These are phyloP conservation scores for Hoplodrina blanda DNA, from an alignment of 2,888 invertebrate species.

Conservation along the genomic window DNA sequence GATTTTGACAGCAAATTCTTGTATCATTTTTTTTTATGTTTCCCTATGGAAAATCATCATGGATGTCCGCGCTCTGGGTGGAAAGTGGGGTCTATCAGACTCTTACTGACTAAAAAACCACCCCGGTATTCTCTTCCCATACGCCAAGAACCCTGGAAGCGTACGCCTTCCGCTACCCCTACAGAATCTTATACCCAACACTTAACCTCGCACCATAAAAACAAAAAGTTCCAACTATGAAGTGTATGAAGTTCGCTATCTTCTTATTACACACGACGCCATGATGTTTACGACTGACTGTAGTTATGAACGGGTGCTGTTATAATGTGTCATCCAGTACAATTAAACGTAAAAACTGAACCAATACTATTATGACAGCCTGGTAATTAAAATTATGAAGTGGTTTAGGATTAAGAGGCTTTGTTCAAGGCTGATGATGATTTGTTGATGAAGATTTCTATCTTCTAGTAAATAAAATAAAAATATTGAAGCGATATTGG, in stretches of 20 bases:
- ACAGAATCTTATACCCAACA: neutral
- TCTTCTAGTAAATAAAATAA: too few relatives aligned
- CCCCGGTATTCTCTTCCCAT: too few relatives aligned
- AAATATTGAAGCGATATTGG: too few relatives aligned
- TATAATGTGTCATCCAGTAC: conserved; percentile 56
- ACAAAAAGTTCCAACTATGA: conserved; percentile 8
- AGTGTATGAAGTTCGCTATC: conserved; percentile 25
- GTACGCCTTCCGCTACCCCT: too few relatives aligned
- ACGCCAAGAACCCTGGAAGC: too few relatives aligned
- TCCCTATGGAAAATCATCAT: too few relatives aligned
- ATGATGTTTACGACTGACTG: conserved; percentile 46
- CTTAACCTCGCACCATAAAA: neutral
- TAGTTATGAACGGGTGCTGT: conserved; percentile 55
- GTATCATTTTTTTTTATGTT: neutral
- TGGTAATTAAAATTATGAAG: neutral
- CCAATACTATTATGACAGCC: conserved; percentile 11
- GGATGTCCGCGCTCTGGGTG: too few relatives aligned
- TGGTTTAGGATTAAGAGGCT: neutral
- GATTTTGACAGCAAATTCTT: too few relatives aligned
- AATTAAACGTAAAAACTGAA: conserved; percentile 48
- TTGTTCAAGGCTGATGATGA: neutral
- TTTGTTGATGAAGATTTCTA: neutral
- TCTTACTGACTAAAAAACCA: too few relatives aligned
- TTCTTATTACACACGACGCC: conserved; percentile 10
- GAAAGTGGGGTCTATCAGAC: too few relatives aligned